Conservation (phyloP, 2,113 vertebrate species). For the Rhipidura dahli region DNA sequence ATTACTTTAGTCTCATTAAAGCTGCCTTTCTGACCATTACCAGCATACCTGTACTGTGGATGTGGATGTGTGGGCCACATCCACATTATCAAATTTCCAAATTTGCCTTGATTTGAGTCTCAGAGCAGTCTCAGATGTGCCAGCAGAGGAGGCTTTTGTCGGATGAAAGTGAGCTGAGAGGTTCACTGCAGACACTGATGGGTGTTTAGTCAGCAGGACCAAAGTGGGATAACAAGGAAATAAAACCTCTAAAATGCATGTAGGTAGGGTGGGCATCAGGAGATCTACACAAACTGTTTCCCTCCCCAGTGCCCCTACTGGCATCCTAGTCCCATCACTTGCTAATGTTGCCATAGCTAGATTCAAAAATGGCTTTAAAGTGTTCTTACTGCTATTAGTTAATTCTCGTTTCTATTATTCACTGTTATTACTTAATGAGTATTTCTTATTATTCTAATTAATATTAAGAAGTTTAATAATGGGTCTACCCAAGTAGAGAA, state of each 20-base stretch:
- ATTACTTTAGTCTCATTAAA: background rate
- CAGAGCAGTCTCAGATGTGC: background rate
- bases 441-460: background rate
- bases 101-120: background rate
- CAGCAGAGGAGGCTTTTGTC: fast-evolving
- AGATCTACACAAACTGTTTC: background rate
- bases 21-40: background rate
- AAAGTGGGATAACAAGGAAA: background rate
- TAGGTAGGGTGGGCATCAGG: background rate
- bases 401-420: background rate
- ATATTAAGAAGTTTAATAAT: background rate
- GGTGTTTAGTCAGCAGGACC: background rate
- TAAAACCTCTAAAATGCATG: background rate
- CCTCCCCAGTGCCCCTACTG: background rate
- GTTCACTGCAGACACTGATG: background rate
- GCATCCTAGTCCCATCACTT: background rate
- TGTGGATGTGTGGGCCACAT: background rate
- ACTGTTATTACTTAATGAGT: background rate
- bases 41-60: background rate
- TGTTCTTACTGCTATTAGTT: background rate
- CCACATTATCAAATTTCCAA: background rate
- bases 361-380: background rate
- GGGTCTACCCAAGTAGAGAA: background rate
- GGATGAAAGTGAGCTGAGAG: background rate
- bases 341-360: background rate